Percentiles rank a stretch among this genome's conserved stretches.
Evolutionary conservation across 2,113 vertebrate genomes (phyloP).

Genomic region (Coptodon rendalli): DNA sequence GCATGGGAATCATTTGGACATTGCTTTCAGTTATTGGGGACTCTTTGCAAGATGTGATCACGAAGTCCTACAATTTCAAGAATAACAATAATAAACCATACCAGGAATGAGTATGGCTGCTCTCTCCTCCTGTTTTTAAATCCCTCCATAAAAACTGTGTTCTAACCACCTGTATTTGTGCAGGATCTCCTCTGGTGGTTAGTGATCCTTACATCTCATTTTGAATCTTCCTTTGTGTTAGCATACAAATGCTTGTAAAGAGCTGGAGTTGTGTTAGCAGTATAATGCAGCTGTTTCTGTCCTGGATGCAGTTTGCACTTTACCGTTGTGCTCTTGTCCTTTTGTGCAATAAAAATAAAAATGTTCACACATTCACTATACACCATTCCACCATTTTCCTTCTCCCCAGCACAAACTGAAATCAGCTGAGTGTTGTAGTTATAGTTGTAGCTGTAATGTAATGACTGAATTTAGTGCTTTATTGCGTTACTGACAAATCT

Average conservation of each 20-base stretch:
- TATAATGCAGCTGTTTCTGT: not conserved
- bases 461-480: not conserved
- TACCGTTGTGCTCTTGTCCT: not conserved
- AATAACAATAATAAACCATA: not conserved
- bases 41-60: not conserved
- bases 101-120: not conserved
- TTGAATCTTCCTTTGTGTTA: not conserved
- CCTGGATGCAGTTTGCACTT: not conserved
- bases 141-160: not conserved
- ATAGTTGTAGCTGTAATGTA: not conserved
- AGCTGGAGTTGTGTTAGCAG: not conserved
- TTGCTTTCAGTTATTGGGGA: not conserved
- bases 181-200: not conserved
- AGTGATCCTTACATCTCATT: not conserved
- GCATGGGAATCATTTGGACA: not conserved
- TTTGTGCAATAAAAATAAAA: not conserved
- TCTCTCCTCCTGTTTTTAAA: not conserved
- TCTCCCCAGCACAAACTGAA: not conserved
- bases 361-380: not conserved
- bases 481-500: not conserved
- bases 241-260: not conserved
- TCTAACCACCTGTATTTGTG: not conserved
- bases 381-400: not conserved
- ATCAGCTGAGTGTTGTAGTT: not conserved
- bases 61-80: not conserved